Conservation (phyloP, 2,113 vertebrate species). For the mouse (Mus musculus) region DNA sequence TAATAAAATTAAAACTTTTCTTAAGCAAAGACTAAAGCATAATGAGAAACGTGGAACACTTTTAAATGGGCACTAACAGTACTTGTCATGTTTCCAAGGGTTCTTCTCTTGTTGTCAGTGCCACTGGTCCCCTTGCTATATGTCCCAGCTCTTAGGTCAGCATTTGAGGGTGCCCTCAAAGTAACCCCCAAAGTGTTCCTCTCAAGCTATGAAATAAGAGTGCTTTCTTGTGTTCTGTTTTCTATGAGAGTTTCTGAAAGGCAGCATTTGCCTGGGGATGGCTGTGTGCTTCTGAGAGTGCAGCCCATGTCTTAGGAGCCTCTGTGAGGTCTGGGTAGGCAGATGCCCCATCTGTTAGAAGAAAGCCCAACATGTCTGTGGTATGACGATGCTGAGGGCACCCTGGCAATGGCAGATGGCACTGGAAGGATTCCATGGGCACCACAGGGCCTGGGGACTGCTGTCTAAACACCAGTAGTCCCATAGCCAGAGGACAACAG, state of each 20-base stretch:
- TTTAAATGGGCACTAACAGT: neutral
- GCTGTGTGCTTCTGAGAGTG: neutral
- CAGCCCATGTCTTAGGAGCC: neutral
- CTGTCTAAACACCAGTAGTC: neutral
- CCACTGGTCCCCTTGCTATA: neutral
- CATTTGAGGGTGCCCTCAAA: neutral
- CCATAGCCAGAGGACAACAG: neutral
- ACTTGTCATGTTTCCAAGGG: neutral
- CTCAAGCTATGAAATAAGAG: neutral
- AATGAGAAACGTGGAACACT: neutral
- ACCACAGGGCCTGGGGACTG: neutral
- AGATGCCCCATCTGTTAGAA: neutral
- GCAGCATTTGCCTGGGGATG: rapidly evolving
- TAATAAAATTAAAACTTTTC: neutral
- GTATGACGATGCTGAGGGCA: too few species aligned
- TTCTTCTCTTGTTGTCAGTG: too few species aligned
- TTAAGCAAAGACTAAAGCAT: neutral
- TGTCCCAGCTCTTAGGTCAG: neutral
- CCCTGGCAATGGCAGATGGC: neutral
- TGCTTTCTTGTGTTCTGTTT: neutral
- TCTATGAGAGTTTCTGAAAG: neutral
- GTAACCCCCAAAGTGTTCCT: neutral
- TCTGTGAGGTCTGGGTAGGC: neutral
- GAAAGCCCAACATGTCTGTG: too few species aligned
- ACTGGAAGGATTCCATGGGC: too few species aligned